Base-by-base conservation (phyloP, 23 tunicate species). In the Oikopleura dioica region DNA sequence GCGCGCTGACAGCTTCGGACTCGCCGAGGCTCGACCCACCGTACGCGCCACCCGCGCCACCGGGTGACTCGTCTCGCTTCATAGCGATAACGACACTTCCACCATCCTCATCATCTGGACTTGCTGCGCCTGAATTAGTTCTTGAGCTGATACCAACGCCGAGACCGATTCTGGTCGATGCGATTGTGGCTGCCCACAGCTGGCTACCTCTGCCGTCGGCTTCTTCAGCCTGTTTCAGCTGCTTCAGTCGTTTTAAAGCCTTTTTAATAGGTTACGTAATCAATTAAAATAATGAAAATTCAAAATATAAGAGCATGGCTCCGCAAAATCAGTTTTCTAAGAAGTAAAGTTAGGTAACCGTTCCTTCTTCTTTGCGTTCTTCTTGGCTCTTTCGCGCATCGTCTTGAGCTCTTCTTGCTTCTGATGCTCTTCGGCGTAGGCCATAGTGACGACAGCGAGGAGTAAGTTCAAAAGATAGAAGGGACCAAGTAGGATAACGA, bases 391-490 rank as follows among this genome's bases (percentile, higher is more conserved):
- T 0, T 55, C 50, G 1, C 89, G 84, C 86, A 79, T 79, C 31
- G 79, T 81, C 37, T 81, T 84, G 21, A 84, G 77, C 59, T 86
- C 68, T 38, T 76, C 50, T 83, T 82, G 69, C 51, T 84, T 84
- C 37, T 89, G 81, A 37, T 89, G 89, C 51, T 89, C 96, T 68
- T 78, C 82, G 31, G 83, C 79, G 80, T 89, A 89, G 1, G 96
- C 96, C 59, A 84, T 34, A 0, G 96, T 82, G 1, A 89, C 96
- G 23, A 89, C 96, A 36, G 96, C 96, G 1, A 89, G 83, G 31
- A 89, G 76, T 36, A 89, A 50, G 75, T 89, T 89, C 1, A 89
- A 68, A 4, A 89, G 79, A 78, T 84, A 89, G 50, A 89, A 84
- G 24, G 96, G 96, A 21, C 96, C 96, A 31, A 84, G 82, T 35